Conservation (phyloP, 2,797 vertebrate genomes). For the Falco concolor region DNA sequence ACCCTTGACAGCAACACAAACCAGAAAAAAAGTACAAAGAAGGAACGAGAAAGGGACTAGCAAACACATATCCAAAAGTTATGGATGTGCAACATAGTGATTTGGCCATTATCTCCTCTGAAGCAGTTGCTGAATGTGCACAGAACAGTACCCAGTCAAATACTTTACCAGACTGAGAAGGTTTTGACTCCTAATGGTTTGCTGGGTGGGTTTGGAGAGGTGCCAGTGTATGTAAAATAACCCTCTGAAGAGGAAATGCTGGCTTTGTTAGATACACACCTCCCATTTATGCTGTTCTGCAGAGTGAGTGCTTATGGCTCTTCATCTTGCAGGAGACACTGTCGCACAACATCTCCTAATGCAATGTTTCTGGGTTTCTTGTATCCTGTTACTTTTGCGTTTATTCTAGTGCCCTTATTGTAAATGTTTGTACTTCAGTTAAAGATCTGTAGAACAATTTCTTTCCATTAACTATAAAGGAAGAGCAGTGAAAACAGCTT, state of each 20-base stretch:
- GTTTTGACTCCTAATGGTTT: neutral
- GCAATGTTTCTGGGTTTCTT: accelerated
- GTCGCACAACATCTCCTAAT: neutral
- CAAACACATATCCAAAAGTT: neutral
- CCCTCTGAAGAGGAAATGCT: neutral
- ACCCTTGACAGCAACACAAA: neutral
- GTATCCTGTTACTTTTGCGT: accelerated
- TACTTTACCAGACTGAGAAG: neutral
- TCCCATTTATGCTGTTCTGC: neutral
- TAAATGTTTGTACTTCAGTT: neutral
- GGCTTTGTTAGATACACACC: neutral
- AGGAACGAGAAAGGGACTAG: neutral
- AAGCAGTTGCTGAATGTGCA: neutral
- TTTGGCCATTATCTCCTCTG: neutral
- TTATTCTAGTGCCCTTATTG: neutral
- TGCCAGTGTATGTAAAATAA: neutral
- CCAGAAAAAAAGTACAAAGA: neutral
- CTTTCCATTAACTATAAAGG: neutral
- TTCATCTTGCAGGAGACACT: neutral
- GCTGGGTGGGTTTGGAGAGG: neutral
- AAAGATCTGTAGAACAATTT: neutral
- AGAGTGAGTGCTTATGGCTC: neutral
- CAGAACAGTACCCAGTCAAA: neutral
- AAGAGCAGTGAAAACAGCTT: neutral
- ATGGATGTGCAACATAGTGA: accelerated